Base-by-base conservation (phyloP, 2,888 invertebrate species). In the Rhagium mordax region DNA sequence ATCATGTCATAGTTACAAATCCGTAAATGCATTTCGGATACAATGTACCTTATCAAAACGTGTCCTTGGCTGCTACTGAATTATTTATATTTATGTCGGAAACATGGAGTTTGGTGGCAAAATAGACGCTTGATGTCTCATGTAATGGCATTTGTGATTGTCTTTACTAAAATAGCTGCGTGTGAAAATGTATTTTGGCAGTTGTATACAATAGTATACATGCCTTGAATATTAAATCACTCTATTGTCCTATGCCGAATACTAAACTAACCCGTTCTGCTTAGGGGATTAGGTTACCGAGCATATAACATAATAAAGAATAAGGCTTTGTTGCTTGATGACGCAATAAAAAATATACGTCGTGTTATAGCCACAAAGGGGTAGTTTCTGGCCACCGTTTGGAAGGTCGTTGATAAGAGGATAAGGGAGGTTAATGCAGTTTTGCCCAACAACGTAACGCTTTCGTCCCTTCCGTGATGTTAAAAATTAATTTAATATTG, bases 1-100 rank as follows among this genome's bases (percentile, higher is more conserved):
- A 77, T 33, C 47, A n/a, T 15, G 13, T 59, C 24, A 24, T 24
- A 24, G 6, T 24, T 24, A n/a, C n/a, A n/a, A n/a, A n/a, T n/a
- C n/a, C n/a, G n/a, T n/a, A n/a, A n/a, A n/a, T n/a, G n/a, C n/a
- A n/a, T n/a, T n/a, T n/a, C n/a, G n/a, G n/a, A n/a, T n/a, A n/a
- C n/a, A n/a, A n/a, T n/a, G n/a, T n/a, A n/a, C n/a, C n/a, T 41
- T 41, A 41, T 41, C 10, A 41, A 41, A 3, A 21, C 24, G 15
- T 24, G 3, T 27, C 27, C n/a, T 16, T 57, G 8, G 15, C 24
- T 15, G 15, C 27, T 57, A 5, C 15, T 57, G 55, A 57, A 57
- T 57, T 57, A 27, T 57, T 24, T 57, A 57, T n/a, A n/a, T n/a
- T n/a, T n/a, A n/a, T n/a, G n/a, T n/a, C n/a, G n/a, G n/a, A n/a